Base-by-base conservation (phyloP, 37 sponge, comb jelly and placozoan species). In the Haliclona indistincta region DNA sequence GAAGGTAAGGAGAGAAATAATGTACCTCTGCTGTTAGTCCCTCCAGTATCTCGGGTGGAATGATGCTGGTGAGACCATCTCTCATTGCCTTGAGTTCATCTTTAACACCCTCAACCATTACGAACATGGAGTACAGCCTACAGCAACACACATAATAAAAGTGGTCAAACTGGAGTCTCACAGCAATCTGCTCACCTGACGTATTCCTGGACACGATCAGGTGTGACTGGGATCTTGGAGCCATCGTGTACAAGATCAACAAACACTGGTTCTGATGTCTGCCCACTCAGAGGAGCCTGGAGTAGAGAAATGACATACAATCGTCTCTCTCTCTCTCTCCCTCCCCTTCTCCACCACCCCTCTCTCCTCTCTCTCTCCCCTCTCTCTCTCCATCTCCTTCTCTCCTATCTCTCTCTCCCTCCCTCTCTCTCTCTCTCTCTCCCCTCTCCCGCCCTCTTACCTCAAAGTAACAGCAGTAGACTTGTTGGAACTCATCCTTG, bases 1-100 rank as follows among this genome's bases (percentile, higher is more conserved):
- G 6, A 26, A 32, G n/a, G 34, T 22, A 65, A 33, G 5, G 30
- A 25, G 41, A 15, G 36, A 20, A 71, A 7, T 11, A 49, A 65
- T 61, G 26, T n/a, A 91, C 92, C 84, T 94, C 95, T 42, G 95
- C 95, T 49, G 90, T 89, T 26, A 94, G 86, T 25, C 91, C 93
- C 1, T 70, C 15, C 8, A 92, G 81, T 5, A 89, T 75, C 30
- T 96, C 88, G 6, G 75, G 43, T 26, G 89, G 92, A 30, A 96
- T 93, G 43, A 96, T 56, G 38, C 83, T 84, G 34, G 58, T 58
- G 38, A 96, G 82, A 6, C 97, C 97, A 53, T 85, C 64, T 37
- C 81, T 93, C 77, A 96, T 80, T 49, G 81, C 88, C 20, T 76
- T 25, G 52, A 96, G 81, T 43, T 96, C 97, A 2, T 79, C 84